phyloP scores from a whole-genome alignment of 2,888 invertebrate species.

The Andrena marginata region DNA sequence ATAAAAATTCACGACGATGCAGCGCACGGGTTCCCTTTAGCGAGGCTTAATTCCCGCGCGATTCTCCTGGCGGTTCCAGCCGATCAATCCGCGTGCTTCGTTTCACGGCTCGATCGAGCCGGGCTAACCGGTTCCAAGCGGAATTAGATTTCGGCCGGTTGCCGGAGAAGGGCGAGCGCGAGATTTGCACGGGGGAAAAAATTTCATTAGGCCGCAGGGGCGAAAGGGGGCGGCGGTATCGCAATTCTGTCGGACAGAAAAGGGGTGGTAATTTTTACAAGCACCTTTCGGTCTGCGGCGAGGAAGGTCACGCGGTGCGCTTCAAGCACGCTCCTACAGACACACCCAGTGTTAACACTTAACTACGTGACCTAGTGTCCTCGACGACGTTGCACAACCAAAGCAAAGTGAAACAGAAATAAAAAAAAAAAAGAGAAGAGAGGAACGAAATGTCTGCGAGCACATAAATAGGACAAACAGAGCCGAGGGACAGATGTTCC shows the following conservation, averaged over 20 bases:
- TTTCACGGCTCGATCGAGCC: conserved; percentile 3
- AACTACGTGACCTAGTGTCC: conserved; percentile 65
- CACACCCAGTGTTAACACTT: conserved; percentile 61
- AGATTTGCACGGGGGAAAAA: conserved; percentile 5
- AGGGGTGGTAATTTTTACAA: conserved; percentile 55
- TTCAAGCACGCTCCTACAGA: conserved; percentile 57
- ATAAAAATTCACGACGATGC: background rate
- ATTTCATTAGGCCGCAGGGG: conserved; percentile 30
- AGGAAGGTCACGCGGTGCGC: conserved; percentile 53
- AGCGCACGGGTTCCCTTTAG: background rate
- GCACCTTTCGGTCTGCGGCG: conserved; percentile 55
- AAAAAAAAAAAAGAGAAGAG: background rate
- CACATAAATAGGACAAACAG: conserved; percentile 53
- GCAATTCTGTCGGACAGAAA: conserved; percentile 16
- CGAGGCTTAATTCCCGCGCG: background rate
- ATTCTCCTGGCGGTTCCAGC: background rate
- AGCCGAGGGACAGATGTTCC: conserved; percentile 15
- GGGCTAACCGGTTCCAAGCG: conserved; percentile 18
- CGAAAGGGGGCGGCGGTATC: background rate
- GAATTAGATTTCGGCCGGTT: conserved; percentile 11
- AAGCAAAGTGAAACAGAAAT: conserved; percentile 18
- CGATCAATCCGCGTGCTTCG: conserved; percentile 21
- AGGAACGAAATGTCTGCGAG: conserved; percentile 20
- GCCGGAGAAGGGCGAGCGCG: background rate
- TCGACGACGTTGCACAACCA: conserved; percentile 52